Evolutionary conservation across 2,888 invertebrate genomes (phyloP).

Genomic region (Troides oblongomaculatus): DNA sequence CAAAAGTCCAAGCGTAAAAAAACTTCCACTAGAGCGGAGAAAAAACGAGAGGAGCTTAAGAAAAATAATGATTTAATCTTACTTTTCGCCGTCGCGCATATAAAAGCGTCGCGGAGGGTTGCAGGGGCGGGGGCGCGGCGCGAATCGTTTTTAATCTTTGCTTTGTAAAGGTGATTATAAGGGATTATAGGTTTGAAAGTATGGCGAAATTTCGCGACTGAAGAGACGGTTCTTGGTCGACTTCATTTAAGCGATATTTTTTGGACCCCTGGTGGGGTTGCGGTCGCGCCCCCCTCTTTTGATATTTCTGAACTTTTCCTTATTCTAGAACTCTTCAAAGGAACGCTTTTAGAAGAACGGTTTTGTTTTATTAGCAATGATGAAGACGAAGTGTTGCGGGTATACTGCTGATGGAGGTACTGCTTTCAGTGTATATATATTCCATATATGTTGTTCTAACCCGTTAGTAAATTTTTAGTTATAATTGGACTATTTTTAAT

Average conservation of each 20-base stretch:
- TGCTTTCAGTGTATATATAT: neutral
- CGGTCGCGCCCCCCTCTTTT: constrained; percentile 60
- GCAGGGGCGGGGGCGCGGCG: constrained; percentile 54
- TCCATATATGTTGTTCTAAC: neutral
- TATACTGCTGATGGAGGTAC: neutral
- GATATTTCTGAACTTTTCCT: constrained; percentile 74
- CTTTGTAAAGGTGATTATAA: constrained; percentile 82
- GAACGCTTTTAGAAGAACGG: constrained; percentile 58
- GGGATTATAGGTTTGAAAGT: constrained; percentile 81
- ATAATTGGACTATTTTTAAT: neutral
- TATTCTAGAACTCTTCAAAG: constrained; percentile 71
- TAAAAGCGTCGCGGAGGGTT: constrained; percentile 48
- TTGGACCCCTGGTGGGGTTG: constrained; percentile 71
- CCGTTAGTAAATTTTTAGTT: neutral
- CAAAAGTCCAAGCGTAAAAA: constrained; percentile 76
- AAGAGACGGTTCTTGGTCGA: constrained; percentile 59
- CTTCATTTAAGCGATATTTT: constrained; percentile 73
- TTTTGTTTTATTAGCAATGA: constrained; percentile 62
- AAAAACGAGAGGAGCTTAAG: constrained; percentile 77
- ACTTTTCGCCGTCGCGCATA: constrained; percentile 79
- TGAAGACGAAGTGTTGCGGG: constrained; percentile 34
- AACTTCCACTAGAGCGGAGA: constrained; percentile 69
- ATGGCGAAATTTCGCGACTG: constrained; percentile 77
- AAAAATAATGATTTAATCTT: constrained; percentile 82
- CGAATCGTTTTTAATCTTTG: constrained; percentile 82